A percentile compares a stretch with the other conserved stretches of the same genome.
phyloP scores from a whole-genome alignment of 2,797 vertebrate species.

The Channallabes apus region DNA sequence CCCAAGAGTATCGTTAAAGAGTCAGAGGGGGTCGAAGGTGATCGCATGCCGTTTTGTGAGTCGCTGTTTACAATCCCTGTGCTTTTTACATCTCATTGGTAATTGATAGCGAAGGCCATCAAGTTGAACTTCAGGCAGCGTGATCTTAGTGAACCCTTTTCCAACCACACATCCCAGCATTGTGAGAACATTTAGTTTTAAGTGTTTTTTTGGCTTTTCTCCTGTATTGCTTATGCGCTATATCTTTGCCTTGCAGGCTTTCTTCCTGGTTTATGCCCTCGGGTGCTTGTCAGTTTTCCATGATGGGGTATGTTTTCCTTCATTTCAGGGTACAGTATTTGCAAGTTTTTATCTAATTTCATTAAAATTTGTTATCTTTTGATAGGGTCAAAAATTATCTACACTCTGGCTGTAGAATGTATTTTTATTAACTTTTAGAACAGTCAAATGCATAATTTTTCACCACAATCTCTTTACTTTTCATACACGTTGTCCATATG shows the following conservation, averaged over 20 bases:
- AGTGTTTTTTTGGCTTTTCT: slow-evolving; percentile 2
- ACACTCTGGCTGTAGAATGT: too few species aligned
- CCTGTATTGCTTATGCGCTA: not conserved
- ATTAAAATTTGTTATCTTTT: not conserved
- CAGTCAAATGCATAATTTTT: too few species aligned
- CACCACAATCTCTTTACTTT: too few species aligned
- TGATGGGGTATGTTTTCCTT: slow-evolving; percentile 75
- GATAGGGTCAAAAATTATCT: not conserved
- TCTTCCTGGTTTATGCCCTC: slow-evolving; percentile 90
- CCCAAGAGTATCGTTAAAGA: slow-evolving; percentile 37
- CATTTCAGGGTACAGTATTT: not conserved
- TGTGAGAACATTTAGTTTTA: not conserved
- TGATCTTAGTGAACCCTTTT: slow-evolving; percentile 32
- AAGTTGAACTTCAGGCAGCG: not conserved
- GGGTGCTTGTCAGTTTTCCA: slow-evolving; percentile 85
- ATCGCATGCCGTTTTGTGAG: slow-evolving; percentile 8
- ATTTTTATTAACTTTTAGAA: too few species aligned
- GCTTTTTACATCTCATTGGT: slow-evolving; percentile 22
- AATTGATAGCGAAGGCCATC: slow-evolving; percentile 9
- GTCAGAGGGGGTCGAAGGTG: slow-evolving; percentile 7
- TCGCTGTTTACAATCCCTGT: slow-evolving; percentile 26
- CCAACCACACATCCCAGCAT: not conserved
- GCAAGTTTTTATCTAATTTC: not conserved
- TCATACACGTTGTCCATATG: too few species aligned
- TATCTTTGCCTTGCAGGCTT: slow-evolving; percentile 74